phyloP scores from a whole-genome alignment of 2,113 vertebrate species.

The Platysteira castanea region DNA sequence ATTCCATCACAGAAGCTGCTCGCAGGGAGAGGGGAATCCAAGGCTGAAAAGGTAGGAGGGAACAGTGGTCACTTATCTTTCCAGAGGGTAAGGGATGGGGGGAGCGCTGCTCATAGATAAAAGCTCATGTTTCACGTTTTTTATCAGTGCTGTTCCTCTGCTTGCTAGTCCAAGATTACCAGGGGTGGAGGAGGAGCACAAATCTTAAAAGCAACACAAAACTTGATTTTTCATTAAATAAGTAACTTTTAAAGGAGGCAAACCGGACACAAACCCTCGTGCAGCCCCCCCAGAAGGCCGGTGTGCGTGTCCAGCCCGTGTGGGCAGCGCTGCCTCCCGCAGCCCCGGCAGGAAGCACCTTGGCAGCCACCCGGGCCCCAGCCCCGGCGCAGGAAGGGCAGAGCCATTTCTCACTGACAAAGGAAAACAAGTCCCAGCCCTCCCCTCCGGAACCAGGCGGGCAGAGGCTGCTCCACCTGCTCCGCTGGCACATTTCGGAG shows the following conservation, averaged over 20 bases:
- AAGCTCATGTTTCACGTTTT: not conserved
- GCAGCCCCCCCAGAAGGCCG: not conserved
- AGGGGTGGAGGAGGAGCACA: not conserved
- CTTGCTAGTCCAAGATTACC: not conserved
- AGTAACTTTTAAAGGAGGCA: not conserved
- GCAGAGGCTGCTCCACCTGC: conserved; percentile 30
- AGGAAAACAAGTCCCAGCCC: conserved; percentile 47
- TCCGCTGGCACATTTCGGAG: not conserved
- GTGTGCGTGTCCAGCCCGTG: not conserved
- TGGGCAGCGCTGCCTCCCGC: not conserved
- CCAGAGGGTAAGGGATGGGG: not conserved
- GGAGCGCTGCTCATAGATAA: not conserved
- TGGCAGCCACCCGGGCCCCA: conserved; percentile 41
- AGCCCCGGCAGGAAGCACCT: conserved; percentile 50
- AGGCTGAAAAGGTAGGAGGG: not conserved
- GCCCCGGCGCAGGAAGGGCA: conserved; percentile 40
- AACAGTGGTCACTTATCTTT: conserved; percentile 48
- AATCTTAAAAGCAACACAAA: not conserved
- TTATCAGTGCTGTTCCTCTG: not conserved
- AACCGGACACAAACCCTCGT: not conserved
- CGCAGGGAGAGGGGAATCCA: not conserved
- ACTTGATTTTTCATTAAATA: not conserved
- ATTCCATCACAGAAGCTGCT: conserved; percentile 43
- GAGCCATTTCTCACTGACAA: conserved; percentile 44
- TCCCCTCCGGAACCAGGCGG: not conserved